phyloP scores from a whole-genome alignment of 23 tunicate species.

The Pegea sp. region DNA sequence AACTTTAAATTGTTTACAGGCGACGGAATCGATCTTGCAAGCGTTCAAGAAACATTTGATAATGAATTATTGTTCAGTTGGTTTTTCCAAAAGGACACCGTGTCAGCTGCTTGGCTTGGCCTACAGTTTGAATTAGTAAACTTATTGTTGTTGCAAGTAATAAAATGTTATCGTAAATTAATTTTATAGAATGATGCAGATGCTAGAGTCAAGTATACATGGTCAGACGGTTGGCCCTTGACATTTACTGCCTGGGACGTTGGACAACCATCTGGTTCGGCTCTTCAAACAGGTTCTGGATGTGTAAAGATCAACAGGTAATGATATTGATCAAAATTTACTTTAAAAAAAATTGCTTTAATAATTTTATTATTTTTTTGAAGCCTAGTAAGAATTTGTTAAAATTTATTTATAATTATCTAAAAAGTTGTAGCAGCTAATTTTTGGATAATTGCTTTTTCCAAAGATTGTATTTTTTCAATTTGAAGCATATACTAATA shows the following conservation, averaged over 20 bases:
- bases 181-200: no score
- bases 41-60: constrained; percentile 37
- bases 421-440: no score
- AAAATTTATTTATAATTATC: no score
- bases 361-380: no score
- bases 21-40: constrained; percentile 28
- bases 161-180: no score
- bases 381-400: no score
- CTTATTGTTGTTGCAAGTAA: not conserved
- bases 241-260: constrained; percentile 65
- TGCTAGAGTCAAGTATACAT: no score
- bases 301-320: constrained; percentile 61
- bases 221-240: constrained; percentile 80
- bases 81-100: constrained; percentile 43
- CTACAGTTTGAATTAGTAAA: not conserved
- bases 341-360: no score
- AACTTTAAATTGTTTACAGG: constrained; percentile 12
- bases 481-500: no score
- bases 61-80: constrained; percentile 68
- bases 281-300: constrained; percentile 22
- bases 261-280: constrained; percentile 26
- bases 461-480: no score
- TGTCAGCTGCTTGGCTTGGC: constrained; percentile 2
- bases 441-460: no score
- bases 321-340: no score